Percentiles rank a stretch among this genome's conserved stretches.
phyloP scores from a whole-genome alignment of 2,888 invertebrate species.

The Diaphora mendica region DNA sequence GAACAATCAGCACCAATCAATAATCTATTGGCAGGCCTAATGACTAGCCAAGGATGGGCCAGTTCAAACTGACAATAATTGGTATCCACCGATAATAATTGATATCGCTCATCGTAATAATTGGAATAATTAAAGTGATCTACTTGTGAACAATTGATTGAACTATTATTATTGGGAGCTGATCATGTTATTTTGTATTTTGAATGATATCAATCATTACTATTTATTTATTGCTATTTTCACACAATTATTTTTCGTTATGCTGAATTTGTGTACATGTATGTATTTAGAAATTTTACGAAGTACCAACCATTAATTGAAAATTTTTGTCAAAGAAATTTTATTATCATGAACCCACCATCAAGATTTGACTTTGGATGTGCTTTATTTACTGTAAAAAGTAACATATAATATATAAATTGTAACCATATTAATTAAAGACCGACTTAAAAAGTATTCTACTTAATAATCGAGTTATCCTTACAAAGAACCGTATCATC shows the following conservation, averaged over 20 bases:
- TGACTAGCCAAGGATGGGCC: slow-evolving; percentile 82
- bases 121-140: slow-evolving; percentile 80
- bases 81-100: slow-evolving; percentile 75
- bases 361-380: background rate
- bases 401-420: background rate
- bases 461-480: background rate
- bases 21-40: slow-evolving; percentile 84
- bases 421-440: background rate
- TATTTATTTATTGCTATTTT: background rate
- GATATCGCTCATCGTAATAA: slow-evolving; percentile 70
- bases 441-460: too few relatives aligned
- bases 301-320: background rate
- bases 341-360: background rate
- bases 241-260: background rate
- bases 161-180: slow-evolving; percentile 46
- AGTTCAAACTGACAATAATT: slow-evolving; percentile 73
- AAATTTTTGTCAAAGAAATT: background rate
- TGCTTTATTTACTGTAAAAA: background rate
- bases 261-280: background rate
- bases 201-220: slow-evolving; percentile 15
- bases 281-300: background rate
- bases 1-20: slow-evolving; percentile 86
- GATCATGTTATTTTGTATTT: slow-evolving; percentile 14
- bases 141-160: slow-evolving; percentile 55
- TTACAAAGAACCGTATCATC: background rate